These are phyloP conservation scores for Atta texana DNA, from an alignment of 1,140 invertebrate species.

Conservation along the genomic window DNA sequence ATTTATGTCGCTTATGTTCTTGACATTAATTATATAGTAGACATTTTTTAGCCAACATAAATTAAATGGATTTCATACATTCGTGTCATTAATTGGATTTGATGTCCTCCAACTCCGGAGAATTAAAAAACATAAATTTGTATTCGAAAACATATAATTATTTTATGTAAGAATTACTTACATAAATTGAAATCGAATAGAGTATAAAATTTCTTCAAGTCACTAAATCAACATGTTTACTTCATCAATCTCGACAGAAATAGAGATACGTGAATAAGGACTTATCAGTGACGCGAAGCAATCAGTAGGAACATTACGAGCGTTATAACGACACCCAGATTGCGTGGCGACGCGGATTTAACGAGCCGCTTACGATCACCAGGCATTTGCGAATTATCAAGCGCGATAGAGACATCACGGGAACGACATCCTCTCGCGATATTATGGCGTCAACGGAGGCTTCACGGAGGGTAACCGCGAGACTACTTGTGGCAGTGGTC, in stretches of 20 bases:
- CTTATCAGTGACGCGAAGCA: slow-evolving; percentile 21
- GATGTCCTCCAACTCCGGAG: too few relatives aligned
- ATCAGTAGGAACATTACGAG: not conserved
- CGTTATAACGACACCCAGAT: slow-evolving; percentile 10
- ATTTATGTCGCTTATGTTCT: too few relatives aligned
- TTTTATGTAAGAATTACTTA: not conserved
- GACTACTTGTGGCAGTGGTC: slow-evolving; percentile 13
- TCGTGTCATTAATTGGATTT: too few relatives aligned
- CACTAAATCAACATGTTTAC: not conserved
- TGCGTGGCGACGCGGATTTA: not conserved
- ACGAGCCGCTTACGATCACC: slow-evolving; percentile 58
- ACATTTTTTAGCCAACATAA: too few relatives aligned
- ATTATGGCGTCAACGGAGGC: slow-evolving; percentile 54
- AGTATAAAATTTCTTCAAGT: not conserved
- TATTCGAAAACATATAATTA: not conserved
- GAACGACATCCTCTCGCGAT: slow-evolving; percentile 56
- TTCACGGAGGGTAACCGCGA: slow-evolving; percentile 16
- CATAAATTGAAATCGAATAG: not conserved
- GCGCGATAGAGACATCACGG: slow-evolving; percentile 49
- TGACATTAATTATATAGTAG: too few relatives aligned
- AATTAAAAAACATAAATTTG: not conserved
- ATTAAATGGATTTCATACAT: too few relatives aligned
- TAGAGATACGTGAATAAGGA: not conserved
- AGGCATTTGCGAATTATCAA: slow-evolving; percentile 59
- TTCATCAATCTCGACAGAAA: slow-evolving; percentile 7